Percentiles rank a stretch among this genome's conserved stretches.
phyloP scores from a whole-genome alignment of 1,140 invertebrate genomes.

The Leptopilina boulardi region DNA sequence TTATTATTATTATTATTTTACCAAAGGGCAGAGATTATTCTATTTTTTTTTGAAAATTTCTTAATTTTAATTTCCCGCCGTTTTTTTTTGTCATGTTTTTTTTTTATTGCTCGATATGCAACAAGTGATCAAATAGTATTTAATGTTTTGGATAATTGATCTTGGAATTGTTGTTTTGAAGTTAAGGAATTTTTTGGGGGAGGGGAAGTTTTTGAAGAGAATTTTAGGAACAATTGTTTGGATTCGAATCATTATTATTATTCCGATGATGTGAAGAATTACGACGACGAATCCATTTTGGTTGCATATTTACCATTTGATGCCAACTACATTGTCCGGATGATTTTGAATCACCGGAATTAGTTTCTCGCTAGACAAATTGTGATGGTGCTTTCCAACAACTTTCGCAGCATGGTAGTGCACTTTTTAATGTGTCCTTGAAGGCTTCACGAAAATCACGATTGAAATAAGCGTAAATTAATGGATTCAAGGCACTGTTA shows the following conservation, averaged over 20 bases:
- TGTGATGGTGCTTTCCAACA: constrained; percentile 75
- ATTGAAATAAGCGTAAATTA: constrained; percentile 99
- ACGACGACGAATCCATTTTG: background rate
- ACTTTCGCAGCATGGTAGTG: constrained; percentile 84
- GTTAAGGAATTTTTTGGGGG: no score
- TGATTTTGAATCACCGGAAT: constrained; percentile 13
- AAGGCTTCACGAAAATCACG: constrained; percentile 98
- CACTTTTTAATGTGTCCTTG: constrained; percentile 92
- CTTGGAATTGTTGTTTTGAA: no score
- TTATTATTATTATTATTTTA: no score
- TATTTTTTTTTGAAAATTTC: background rate
- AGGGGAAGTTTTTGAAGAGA: background rate
- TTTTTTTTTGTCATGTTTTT: no score
- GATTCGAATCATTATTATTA: background rate
- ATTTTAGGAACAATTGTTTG: background rate
- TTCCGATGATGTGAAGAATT: background rate
- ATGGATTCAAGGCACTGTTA: constrained; percentile 97
- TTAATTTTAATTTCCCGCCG: background rate
- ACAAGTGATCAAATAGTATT: background rate
- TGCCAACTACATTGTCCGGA: constrained; percentile 4
- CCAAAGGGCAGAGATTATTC: constrained; percentile 1
- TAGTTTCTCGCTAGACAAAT: constrained; percentile 70
- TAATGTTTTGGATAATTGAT: background rate
- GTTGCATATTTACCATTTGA: constrained; percentile 34
- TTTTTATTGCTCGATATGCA: background rate